Conservation (phyloP, 2,113 vertebrate genomes). For the Fulica atra region DNA sequence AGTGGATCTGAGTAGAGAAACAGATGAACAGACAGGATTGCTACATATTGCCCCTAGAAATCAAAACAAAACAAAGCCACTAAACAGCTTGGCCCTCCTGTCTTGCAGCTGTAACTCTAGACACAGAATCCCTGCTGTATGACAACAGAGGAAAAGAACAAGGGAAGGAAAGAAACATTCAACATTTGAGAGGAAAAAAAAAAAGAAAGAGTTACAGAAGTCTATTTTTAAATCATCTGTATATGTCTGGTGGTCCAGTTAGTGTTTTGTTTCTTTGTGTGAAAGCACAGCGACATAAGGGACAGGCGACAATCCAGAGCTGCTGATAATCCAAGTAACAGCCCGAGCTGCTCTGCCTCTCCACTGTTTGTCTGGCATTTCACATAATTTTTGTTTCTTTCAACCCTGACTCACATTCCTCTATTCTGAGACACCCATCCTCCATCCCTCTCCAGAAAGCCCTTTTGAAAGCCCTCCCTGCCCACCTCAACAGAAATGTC, state of each 20-base stretch:
- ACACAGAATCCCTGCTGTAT: neutral
- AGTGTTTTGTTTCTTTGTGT: neutral
- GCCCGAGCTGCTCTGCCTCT: neutral
- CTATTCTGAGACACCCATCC: neutral
- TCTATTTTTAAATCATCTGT: neutral
- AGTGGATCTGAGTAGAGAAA: neutral
- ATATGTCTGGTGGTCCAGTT: neutral
- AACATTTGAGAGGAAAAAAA: neutral
- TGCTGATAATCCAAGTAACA: neutral
- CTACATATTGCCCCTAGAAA: conserved; percentile 5
- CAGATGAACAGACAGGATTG: neutral
- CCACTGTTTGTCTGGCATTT: neutral
- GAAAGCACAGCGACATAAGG: neutral
- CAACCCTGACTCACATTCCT: neutral
- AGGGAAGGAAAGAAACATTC: neutral
- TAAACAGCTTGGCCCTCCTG: neutral
- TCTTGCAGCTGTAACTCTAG: conserved; percentile 53
- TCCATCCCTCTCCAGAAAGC: neutral
- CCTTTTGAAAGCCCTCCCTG: neutral
- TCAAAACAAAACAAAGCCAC: conserved; percentile 32
- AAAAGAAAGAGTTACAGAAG: neutral
- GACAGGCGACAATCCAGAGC: neutral
- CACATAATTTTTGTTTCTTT: neutral
- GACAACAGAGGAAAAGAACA: neutral
- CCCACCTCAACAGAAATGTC: neutral